A percentile compares a stretch with the other conserved stretches of the same genome.
phyloP scores from a whole-genome alignment of 2,113 vertebrate genomes.

The Eurypyga helias region DNA sequence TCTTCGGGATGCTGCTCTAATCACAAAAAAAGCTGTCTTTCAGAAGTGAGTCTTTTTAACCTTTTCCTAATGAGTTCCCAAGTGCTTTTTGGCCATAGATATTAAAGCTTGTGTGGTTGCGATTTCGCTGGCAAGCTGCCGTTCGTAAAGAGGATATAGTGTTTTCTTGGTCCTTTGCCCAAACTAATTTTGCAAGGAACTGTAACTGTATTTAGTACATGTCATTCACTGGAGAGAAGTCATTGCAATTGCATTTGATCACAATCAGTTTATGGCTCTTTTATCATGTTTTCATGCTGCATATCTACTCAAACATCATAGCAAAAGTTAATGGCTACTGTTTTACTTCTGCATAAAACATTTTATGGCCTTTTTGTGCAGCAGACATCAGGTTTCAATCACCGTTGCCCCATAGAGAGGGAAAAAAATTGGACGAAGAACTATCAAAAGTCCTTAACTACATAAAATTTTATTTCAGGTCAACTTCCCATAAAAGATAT shows the following conservation, averaged over 20 bases:
- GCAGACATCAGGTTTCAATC: slow-evolving; percentile 82
- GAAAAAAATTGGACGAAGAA: slow-evolving; percentile 75
- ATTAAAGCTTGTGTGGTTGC: slow-evolving; percentile 80
- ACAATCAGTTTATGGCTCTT: slow-evolving; percentile 79
- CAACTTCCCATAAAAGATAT: slow-evolving; percentile 80
- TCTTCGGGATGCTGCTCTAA: slow-evolving; percentile 22
- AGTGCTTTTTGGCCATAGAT: slow-evolving; percentile 81
- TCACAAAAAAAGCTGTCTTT: slow-evolving; percentile 28
- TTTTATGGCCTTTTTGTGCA: slow-evolving; percentile 76
- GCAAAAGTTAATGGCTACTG: slow-evolving; percentile 83
- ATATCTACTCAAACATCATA: slow-evolving; percentile 81
- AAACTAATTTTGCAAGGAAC: slow-evolving; percentile 82
- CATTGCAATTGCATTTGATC: slow-evolving; percentile 82
- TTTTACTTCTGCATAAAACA: slow-evolving; percentile 83
- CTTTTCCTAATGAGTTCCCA: slow-evolving; percentile 81
- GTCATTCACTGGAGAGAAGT: slow-evolving; percentile 80
- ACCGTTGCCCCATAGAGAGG: slow-evolving; percentile 68
- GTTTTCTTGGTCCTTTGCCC: slow-evolving; percentile 83
- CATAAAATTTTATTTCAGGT: slow-evolving; percentile 82
- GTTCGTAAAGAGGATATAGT: slow-evolving; percentile 78
- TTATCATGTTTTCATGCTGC: slow-evolving; percentile 82
- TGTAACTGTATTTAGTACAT: slow-evolving; percentile 80
- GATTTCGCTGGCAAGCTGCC: slow-evolving; percentile 82
- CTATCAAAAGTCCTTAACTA: slow-evolving; percentile 78
- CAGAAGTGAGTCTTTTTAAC: slow-evolving; percentile 67